phyloP scores from a whole-genome alignment of 1,140 invertebrate species.

The Megathymus violae region DNA sequence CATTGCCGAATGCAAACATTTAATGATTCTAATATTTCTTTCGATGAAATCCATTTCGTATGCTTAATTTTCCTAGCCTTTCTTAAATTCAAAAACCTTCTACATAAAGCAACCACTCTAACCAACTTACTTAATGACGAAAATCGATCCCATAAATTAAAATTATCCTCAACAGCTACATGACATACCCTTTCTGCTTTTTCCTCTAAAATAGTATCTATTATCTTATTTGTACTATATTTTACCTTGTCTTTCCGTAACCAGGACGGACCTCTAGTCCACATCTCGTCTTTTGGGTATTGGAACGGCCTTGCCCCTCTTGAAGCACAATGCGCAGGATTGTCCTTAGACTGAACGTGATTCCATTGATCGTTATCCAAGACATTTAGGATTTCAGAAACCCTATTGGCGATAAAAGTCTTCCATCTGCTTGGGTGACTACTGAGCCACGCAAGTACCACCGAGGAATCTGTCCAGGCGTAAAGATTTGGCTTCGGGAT shows the following conservation, averaged over 20 bases:
- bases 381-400: too few relatives aligned
- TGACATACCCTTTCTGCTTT: not conserved
- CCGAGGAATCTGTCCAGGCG: too few relatives aligned
- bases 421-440: too few relatives aligned
- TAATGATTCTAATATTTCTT: conserved; percentile 14
- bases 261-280: not conserved
- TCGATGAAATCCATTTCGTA: conserved; percentile 1
- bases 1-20: conserved; percentile 3
- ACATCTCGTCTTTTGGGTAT: not conserved
- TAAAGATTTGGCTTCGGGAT: too few relatives aligned
- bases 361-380: too few relatives aligned
- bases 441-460: too few relatives aligned
- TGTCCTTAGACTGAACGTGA: too few relatives aligned
- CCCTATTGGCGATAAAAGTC: too few relatives aligned
- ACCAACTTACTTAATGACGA: conserved; percentile 3
- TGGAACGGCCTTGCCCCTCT: not conserved
- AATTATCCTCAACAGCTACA: not conserved
- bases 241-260: not conserved
- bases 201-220: not conserved
- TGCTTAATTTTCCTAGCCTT: not conserved
- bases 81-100: conserved; percentile 12
- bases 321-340: too few relatives aligned
- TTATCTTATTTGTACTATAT: not conserved
- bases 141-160: not conserved
- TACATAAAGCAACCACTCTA: conserved; percentile 11